Evolutionary conservation across 1,140 invertebrate species (phyloP).

Genomic region (Nasonia longicornis): DNA sequence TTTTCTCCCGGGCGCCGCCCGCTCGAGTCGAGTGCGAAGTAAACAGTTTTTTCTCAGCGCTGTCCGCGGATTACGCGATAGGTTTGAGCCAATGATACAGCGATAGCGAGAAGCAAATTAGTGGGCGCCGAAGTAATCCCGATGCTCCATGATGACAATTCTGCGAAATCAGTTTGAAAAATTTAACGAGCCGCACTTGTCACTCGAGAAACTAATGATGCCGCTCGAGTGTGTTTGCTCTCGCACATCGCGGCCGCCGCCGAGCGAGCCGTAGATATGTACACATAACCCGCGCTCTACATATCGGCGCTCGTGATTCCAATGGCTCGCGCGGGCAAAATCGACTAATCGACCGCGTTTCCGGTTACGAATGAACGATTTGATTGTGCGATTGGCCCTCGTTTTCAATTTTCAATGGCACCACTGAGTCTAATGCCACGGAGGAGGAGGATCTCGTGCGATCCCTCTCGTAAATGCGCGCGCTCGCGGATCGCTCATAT

Average conservation of each 20-base stretch:
- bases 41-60: not conserved
- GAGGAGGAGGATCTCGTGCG: not conserved
- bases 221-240: slow-evolving; percentile 16
- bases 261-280: not conserved
- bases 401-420: slow-evolving; percentile 38
- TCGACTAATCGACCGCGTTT: slow-evolving; percentile 39
- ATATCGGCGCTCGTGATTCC: slow-evolving; percentile 6
- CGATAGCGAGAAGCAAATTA: too few relatives aligned
- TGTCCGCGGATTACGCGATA: not conserved
- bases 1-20: not conserved
- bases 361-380: slow-evolving; percentile 39
- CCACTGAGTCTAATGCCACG: slow-evolving; percentile 20
- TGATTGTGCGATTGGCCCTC: slow-evolving; percentile 27
- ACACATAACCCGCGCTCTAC: not conserved
- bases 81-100: too few relatives aligned
- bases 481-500: not conserved
- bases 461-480: not conserved
- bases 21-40: not conserved
- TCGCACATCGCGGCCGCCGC: not conserved
- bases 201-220: slow-evolving; percentile 16
- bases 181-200: slow-evolving; percentile 20
- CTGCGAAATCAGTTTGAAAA: slow-evolving; percentile 3
- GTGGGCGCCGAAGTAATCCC: too few relatives aligned
- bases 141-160: too few relatives aligned
- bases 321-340: not conserved